Conservation (phyloP, 92 coral and sea anemone species). For the Muricea muricata region DNA sequence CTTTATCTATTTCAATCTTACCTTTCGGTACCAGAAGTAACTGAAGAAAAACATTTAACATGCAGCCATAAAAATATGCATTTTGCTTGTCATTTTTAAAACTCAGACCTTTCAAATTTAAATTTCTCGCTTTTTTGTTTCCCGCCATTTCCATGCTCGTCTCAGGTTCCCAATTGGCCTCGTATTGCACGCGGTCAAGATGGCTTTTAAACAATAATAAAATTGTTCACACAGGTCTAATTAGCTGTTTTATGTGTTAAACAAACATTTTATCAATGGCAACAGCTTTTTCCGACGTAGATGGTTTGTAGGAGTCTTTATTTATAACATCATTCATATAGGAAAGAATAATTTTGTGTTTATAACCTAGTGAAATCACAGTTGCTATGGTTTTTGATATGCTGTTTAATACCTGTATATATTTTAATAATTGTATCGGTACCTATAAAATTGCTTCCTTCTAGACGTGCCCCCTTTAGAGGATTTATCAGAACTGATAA, state of each 20-base stretch:
- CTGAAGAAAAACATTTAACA: no score
- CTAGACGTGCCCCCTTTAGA: constrained; percentile 82
- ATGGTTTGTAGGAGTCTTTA: background rate
- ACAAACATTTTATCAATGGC: constrained; percentile 10
- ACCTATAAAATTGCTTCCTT: background rate
- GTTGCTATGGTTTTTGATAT: no score
- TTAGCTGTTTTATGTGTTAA: background rate
- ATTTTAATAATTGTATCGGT: no score
- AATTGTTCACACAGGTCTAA: background rate
- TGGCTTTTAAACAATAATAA: background rate
- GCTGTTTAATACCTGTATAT: no score
- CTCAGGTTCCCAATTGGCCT: background rate
- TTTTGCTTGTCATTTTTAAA: no score
- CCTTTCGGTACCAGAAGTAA: no score
- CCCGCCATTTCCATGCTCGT: background rate
- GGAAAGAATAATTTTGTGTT: background rate
- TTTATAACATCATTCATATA: background rate
- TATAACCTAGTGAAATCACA: background rate
- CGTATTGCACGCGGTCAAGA: constrained; percentile 2
- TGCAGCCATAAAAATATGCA: no score
- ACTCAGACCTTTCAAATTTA: no score
- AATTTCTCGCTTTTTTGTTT: background rate
- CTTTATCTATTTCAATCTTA: no score
- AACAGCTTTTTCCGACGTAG: constrained; percentile 11
- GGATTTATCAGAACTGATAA: constrained; percentile 79